These are phyloP conservation scores for Acrobasis consociella DNA, from an alignment of 2,888 invertebrate genomes.

Conservation along the genomic window DNA sequence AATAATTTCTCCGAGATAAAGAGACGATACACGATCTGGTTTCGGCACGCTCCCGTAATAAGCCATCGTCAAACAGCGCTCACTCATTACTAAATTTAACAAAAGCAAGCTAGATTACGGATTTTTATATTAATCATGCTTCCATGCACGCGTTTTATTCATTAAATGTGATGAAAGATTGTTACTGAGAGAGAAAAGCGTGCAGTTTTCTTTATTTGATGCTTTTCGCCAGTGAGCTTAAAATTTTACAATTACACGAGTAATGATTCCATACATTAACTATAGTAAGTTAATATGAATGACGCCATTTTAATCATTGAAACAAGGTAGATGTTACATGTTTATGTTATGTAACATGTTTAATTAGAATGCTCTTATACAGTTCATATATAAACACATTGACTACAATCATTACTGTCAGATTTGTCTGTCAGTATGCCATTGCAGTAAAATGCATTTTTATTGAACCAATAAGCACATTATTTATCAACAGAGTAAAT, in stretches of 20 bases:
- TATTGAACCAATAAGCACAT: constrained; percentile 4
- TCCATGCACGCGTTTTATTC: background rate
- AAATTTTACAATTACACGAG: too few relatives aligned
- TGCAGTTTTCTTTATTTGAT: too few relatives aligned
- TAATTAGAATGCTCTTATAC: too few relatives aligned
- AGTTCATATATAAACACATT: background rate
- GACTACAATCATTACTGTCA: background rate
- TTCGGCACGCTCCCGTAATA: background rate
- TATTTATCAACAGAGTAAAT: constrained; percentile 15
- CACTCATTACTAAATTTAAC: background rate
- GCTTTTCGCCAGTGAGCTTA: too few relatives aligned
- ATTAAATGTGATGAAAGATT: background rate
- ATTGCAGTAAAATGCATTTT: constrained; percentile 19
- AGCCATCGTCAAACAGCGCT: background rate
- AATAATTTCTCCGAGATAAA: background rate
- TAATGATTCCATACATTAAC: too few relatives aligned
- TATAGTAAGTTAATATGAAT: too few relatives aligned
- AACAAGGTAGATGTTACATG: too few relatives aligned
- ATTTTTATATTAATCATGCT: background rate
- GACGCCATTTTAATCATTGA: too few relatives aligned
- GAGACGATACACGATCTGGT: background rate
- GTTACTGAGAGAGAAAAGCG: too few relatives aligned
- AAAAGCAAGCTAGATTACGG: background rate
- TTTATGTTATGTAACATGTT: too few relatives aligned
- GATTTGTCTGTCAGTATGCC: background rate